These are phyloP conservation scores for Hemicordylus capensis DNA, from an alignment of 2,113 vertebrate genomes.

Conservation along the genomic window DNA sequence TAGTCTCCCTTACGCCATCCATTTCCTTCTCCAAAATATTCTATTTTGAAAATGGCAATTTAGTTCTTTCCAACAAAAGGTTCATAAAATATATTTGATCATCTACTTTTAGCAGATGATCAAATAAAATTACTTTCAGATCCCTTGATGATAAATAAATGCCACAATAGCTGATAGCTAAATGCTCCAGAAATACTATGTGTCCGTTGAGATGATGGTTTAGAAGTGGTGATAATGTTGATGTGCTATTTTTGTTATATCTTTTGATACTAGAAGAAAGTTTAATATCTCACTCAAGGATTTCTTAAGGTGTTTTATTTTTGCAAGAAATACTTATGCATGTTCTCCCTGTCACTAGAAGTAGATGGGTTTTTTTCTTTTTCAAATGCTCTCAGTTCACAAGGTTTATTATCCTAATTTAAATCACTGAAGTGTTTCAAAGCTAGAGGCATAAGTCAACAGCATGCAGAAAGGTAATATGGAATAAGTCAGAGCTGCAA, in stretches of 20 bases:
- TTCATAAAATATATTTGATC: not conserved
- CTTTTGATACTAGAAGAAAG: not conserved
- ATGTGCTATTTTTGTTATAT: not conserved
- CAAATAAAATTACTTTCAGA: not conserved
- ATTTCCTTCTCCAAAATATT: not conserved
- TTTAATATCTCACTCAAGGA: not conserved
- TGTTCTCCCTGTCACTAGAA: not conserved
- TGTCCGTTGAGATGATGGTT: not conserved
- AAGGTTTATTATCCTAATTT: conserved; percentile 5
- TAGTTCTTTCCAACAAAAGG: not conserved
- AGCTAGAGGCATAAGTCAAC: not conserved
- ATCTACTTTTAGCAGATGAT: not conserved
- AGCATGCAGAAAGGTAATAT: not conserved
- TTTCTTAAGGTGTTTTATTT: not conserved
- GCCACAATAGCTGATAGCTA: not conserved
- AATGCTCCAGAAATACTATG: not conserved
- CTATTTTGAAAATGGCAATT: not conserved
- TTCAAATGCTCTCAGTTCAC: not conserved
- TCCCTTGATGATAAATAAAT: not conserved
- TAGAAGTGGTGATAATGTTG: not conserved
- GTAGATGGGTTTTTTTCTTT: not conserved
- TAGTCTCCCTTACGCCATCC: too few relatives aligned
- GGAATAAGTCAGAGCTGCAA: not conserved
- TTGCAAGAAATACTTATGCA: not conserved
- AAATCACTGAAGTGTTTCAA: conserved; percentile 9